Conservation (phyloP, 2,888 invertebrate species). For the Acutogordius australiensis region DNA sequence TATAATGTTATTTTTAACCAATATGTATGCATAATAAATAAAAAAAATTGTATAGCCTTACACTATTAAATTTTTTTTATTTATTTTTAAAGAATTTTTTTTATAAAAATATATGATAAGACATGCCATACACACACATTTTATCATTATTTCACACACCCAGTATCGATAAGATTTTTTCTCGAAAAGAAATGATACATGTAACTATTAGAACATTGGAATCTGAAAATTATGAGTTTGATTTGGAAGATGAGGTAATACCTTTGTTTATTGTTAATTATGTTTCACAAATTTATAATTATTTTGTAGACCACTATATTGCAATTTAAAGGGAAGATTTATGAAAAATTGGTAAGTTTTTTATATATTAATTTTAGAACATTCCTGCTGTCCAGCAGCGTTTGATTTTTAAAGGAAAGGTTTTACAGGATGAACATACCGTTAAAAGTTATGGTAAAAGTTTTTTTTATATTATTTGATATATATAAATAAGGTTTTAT, state of each 20-base stretch:
- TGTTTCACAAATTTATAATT: neutral
- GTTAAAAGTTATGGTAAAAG: neutral
- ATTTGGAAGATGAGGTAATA: neutral
- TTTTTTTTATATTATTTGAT: neutral
- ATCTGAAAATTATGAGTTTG: conserved; percentile 7
- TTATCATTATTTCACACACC: no score
- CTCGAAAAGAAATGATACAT: conserved; percentile 6
- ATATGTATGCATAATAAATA: no score
- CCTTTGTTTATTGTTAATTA: no score
- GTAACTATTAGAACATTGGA: conserved; percentile 8
- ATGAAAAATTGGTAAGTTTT: neutral
- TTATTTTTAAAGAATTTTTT: no score
- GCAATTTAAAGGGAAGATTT: neutral
- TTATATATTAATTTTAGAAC: neutral
- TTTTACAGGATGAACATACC: neutral
- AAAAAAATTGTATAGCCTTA: no score
- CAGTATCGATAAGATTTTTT: no score
- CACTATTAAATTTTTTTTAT: no score
- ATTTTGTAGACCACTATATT: neutral
- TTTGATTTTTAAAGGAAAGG: conserved; percentile 10
- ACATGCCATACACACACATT: no score
- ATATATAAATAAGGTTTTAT: neutral
- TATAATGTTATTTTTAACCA: no score
- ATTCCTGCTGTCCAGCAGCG: neutral
- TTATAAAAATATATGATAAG: no score